Base-by-base conservation (phyloP, 2,888 invertebrate species). In the Pachymerium ferrugineum region DNA sequence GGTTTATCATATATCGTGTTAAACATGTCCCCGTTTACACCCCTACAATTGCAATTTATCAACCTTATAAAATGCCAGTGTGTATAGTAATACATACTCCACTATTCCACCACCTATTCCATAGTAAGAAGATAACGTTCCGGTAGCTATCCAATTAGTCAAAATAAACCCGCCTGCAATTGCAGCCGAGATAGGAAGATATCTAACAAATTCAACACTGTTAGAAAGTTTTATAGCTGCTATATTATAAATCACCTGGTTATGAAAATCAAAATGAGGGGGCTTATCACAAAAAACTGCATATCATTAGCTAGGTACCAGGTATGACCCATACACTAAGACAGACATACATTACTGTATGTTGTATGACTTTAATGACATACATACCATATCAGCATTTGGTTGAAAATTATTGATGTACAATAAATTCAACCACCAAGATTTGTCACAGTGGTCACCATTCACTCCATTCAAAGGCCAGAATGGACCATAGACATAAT, bases 1-100 rank as follows among this genome's bases (percentile, higher is more conserved):
- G 92, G 92, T 79, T 92, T 92, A 82, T 92, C 91, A 81, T 92
- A 92, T 6, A 92, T 84, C 77, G 90, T 30, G 29, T 72, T 10
- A 4, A 72, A n/a, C n/a, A n/a, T n/a, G n/a, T n/a, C n/a, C n/a
- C n/a, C n/a, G n/a, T n/a, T n/a, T n/a, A n/a, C n/a, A n/a, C n/a
- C n/a, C n/a, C n/a, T n/a, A n/a, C n/a, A n/a, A n/a, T n/a, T n/a
- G n/a, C n/a, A n/a, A n/a, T n/a, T n/a, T n/a, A n/a, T n/a, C n/a
- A n/a, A n/a, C n/a, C n/a, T n/a, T n/a, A n/a, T n/a, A n/a, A n/a
- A n/a, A n/a, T n/a, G n/a, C n/a, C n/a, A n/a, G n/a, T n/a, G n/a
- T n/a, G n/a, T n/a, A n/a, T n/a, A n/a, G n/a, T n/a, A 12, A 38
- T 16, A 38, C 14, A 16, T 10, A 38, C 38, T 38, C 12, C 16